A percentile compares a stretch with the other conserved stretches of the same genome.
phyloP scores from a whole-genome alignment of 2,797 vertebrate species.

The Holocentrus rufus region DNA sequence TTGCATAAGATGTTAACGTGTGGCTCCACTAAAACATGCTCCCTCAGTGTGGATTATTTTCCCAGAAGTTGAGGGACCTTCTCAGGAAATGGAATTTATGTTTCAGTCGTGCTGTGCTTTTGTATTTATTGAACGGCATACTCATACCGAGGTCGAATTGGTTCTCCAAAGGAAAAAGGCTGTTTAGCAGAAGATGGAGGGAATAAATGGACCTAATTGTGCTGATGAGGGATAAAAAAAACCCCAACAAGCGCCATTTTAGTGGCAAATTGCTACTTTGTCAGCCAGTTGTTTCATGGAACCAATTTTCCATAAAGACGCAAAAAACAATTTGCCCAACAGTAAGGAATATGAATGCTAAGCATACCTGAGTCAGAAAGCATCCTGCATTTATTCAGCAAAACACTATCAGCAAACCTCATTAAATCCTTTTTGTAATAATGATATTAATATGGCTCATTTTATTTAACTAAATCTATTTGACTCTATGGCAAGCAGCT shows the following conservation, averaged over 20 bases:
- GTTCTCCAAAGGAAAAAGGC: conserved; percentile 54
- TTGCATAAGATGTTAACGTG: background rate
- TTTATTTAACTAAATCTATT: conserved; percentile 72
- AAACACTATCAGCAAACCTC: conserved; percentile 61
- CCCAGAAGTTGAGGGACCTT: conserved; percentile 39
- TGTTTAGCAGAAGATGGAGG: conserved; percentile 56
- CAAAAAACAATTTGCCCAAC: conserved; percentile 51
- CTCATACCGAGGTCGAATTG: conserved; percentile 37
- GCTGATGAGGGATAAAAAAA: conserved; percentile 68
- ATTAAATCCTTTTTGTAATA: conserved; percentile 69
- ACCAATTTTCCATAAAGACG: conserved; percentile 61
- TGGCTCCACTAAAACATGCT: conserved; percentile 4
- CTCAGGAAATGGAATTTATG: conserved; percentile 32
- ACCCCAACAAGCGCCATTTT: conserved; percentile 62
- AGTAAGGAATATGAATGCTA: conserved; percentile 55
- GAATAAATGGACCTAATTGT: conserved; percentile 72
- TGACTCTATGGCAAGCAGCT: conserved; percentile 62
- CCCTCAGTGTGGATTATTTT: conserved; percentile 13
- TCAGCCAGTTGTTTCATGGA: conserved; percentile 57
- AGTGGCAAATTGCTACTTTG: conserved; percentile 61
- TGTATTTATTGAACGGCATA: conserved; percentile 58
- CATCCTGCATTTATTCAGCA: conserved; percentile 52
- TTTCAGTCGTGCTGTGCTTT: conserved; percentile 43
- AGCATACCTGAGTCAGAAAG: conserved; percentile 51
- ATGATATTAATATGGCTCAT: conserved; percentile 65